Evolutionary conservation across 2,113 vertebrate genomes (phyloP), one percentile per base, ranked within the genome.

Genomic region (Galbula dea): DNA sequence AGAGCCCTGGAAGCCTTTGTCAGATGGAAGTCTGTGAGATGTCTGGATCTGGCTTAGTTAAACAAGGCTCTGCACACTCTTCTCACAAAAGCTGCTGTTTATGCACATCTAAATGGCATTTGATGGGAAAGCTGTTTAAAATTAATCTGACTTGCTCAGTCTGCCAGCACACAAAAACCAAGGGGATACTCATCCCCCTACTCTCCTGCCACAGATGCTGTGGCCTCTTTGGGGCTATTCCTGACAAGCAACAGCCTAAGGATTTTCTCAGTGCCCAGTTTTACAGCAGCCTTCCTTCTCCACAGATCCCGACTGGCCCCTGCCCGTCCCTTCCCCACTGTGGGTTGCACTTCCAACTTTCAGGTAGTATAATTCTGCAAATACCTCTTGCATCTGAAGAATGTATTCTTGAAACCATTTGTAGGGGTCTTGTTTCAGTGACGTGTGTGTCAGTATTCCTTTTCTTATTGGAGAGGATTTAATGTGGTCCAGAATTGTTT

Each of bases 331-430:
- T 9, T 77, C 48, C 86, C 71, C 0, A 0, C 4, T 16, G 66
- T 27, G 73, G 81, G 57, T 69, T 79, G 72, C 41, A 62, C 97
- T 96, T 97, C 94, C 93, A 69, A 13, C 79, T 83, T 88, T 55
- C 51, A 96, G 94, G 95, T 94, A 78, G 75, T 88, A 45, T 29
- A 77, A 81, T 63, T 94, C 83, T 96, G 89, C 93, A 95, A 91
- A 94, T 97, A 96, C 97, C 97, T 97, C 97, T 97, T 84, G 91
- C 82, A 91, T 94, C 89, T 9, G 11, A 95, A 93, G 97, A 97
- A 97, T 96, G 96, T 96, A 96, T 96, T 95, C 92, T 66, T 90
- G 88, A 67, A 95, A 84, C 83, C 76, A 20, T 82, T 66, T 30
- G 32, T 58, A 68, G 83, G 75, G 49, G 32, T 88, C 62, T 86